Evolutionary conservation across 2,888 invertebrate genomes (phyloP), one percentile per base, ranked within the genome.

Genomic region (Yponomeuta plumbellus): DNA sequence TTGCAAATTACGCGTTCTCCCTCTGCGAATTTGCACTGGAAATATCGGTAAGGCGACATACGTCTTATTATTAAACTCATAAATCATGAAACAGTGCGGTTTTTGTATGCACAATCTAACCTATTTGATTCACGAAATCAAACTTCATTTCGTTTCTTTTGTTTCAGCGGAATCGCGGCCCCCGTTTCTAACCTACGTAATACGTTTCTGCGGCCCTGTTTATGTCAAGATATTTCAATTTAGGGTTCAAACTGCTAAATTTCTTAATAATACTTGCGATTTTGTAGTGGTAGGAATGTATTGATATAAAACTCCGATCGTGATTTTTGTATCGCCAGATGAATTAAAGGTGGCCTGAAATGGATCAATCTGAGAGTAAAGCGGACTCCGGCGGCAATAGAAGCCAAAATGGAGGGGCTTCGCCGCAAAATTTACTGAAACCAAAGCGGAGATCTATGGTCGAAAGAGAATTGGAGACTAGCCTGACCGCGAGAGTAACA

Each of bases 131-230:
- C 72, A 73, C 72, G 76, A 79, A 76, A 74, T 78, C 78, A 80
- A 91, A 91, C 90, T 90, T 89, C 80, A 85, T 88, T 88, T 90
- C 65, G 81, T 79, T 89, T 91, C 82, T 90, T 88, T 88, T 89
- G 87, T 89, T 88, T 83, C 85, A 88, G 88, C 74, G 70, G 69
- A 71, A 68, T 71, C 71, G 73, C 72, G 71, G 76, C 76, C 72
- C 71, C 71, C 65, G 68, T 71, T 72, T 76, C 66, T 75, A 78
- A 72, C 71, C 70, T 67, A 76, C 67, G 69, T 69, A 74, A 74
- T 74, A 73, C 69, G 71, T 76, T 76, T 75, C 72, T 74, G 73
- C 70, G 65, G 67, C 62, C 66, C 70, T 71, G 69, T 70, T 70
- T 74, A 17, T 72, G 34, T 34, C 34, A 10, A 71, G 73, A 73